Base-by-base conservation (phyloP, 1,140 invertebrate genomes). In the Diuraphis noxia region DNA sequence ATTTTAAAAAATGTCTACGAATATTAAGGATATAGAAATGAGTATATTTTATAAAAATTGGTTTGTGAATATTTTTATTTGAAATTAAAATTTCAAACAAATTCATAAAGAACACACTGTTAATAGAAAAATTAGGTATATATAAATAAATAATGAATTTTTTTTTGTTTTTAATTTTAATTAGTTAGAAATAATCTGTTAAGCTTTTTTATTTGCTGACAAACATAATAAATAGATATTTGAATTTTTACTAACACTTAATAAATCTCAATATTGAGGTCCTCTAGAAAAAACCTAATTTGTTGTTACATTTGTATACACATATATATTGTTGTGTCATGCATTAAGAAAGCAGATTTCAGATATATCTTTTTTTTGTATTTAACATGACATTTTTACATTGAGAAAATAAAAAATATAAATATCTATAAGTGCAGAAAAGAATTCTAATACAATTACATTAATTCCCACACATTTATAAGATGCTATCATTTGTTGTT, bases 371-470 rank as follows among this genome's bases (percentile, higher is more conserved):
- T 72, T n/a, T 89, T 91, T 46, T 38, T 81, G 34, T 90, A 88
- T 38, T 49, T 30, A 46, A 91, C 72, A 91, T 49, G 43, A 79
- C 41, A 88, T 63, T 77, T 38, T 30, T 72, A 82, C 40, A 91
- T 82, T 91, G 77, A 90, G 36, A 91, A 56, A 91, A 91, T 91
- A 82, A 82, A 91, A 86, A 89, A 72, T 72, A 72, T 72, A 72
- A 72, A 91, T 91, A 52, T 91, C 43, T 63, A 13, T 43, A 36
- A 46, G 43, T 49, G 88, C 30, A 91, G 43, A 91, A 91, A 90
- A 90, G 21, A 90, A 81, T 90, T 90, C 77, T 90, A 90, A 79
- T 90, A 90, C 43, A 81, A 90, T 90, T 90, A 90, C 30, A 82
- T 91, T 82, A 82, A 81, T 38, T 91, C 77, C 43, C 77, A 90